phyloP scores from a whole-genome alignment of 1,140 invertebrate species.

The Campodea augens region DNA sequence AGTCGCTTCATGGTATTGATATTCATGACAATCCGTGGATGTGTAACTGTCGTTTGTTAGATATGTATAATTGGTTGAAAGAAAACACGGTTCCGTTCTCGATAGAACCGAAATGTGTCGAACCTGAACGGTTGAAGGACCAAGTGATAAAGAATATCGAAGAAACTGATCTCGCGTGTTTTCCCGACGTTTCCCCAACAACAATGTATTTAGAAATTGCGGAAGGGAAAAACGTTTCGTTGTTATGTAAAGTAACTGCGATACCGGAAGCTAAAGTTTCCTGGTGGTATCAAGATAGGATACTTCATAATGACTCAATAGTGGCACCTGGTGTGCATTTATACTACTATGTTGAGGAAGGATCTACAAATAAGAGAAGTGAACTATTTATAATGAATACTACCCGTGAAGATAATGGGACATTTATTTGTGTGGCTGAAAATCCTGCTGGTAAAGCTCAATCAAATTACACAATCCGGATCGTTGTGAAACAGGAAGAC shows the following conservation, averaged over 20 bases:
- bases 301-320: constrained; percentile 46
- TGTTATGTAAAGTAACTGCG: constrained; percentile 55
- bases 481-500: constrained; percentile 39
- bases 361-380: constrained; percentile 44
- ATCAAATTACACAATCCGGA: constrained; percentile 54
- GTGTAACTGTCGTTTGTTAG: constrained; percentile 61
- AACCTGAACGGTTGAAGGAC: constrained; percentile 42
- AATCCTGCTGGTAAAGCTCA: constrained; percentile 54
- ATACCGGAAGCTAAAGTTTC: constrained; percentile 53
- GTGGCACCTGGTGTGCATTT: constrained; percentile 38
- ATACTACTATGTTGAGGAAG: constrained; percentile 45
- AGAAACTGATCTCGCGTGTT: constrained; percentile 54
- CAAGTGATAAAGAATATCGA: constrained; percentile 45
- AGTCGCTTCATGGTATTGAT: constrained; percentile 50
- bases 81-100: constrained; percentile 47
- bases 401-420: constrained; percentile 53
- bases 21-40: constrained; percentile 74
- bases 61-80: constrained; percentile 54
- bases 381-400: constrained; percentile 55
- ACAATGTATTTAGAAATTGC: constrained; percentile 50
- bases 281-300: constrained; percentile 48
- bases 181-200: constrained; percentile 50
- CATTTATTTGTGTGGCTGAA: constrained; percentile 57
- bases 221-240: constrained; percentile 55
- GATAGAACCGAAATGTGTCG: constrained; percentile 49